These are phyloP conservation scores for Colaptes auratus DNA, from an alignment of 2,113 vertebrate genomes.

Conservation along the genomic window DNA sequence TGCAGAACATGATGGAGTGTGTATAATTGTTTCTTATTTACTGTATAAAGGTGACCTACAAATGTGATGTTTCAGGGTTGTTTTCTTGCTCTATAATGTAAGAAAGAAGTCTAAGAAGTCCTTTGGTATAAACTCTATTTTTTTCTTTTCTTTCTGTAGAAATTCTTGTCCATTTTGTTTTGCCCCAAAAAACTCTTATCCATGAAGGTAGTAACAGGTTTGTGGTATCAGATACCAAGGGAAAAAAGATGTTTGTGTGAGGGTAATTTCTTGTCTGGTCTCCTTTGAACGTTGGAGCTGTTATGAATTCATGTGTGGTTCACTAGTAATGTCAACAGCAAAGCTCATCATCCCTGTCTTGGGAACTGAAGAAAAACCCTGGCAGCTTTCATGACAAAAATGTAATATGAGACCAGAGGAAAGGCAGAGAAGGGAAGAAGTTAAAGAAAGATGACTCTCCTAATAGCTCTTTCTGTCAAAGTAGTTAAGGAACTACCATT, in stretches of 20 bases:
- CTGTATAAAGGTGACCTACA: constrained; percentile 45
- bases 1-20: constrained; percentile 29
- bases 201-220: neutral
- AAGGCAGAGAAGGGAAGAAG: neutral
- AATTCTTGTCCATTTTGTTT: neutral
- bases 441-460: neutral
- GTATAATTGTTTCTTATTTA: constrained; percentile 48
- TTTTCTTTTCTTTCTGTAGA: neutral
- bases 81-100: neutral
- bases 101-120: neutral
- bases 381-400: neutral
- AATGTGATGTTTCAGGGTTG: neutral
- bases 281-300: neutral
- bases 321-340: constrained; percentile 8
- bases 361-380: neutral
- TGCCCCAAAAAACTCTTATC: neutral
- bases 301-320: neutral
- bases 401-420: neutral
- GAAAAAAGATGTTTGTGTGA: neutral
- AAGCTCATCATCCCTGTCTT: neutral
- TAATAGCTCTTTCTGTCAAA: neutral
- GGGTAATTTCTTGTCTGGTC: neutral
- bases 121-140: neutral
- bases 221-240: neutral
- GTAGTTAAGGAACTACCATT: neutral